Percentiles rank a stretch among this genome's conserved stretches.
phyloP scores from a whole-genome alignment of 2,888 invertebrate species.

The Maniola hyperantus region DNA sequence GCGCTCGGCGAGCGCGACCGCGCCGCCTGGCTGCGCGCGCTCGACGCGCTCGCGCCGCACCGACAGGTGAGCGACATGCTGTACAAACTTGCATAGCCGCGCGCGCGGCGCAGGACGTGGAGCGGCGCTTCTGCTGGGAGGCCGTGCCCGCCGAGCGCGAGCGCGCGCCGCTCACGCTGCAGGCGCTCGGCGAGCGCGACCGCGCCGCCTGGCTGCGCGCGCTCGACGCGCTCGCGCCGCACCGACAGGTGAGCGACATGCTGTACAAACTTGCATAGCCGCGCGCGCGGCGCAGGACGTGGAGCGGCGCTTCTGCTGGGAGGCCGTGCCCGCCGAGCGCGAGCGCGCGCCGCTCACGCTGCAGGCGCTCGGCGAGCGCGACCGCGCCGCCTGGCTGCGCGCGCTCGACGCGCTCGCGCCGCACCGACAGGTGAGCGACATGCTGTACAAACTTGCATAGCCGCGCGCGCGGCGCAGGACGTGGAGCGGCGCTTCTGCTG shows the following conservation, averaged over 20 bases:
- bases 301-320: slow-evolving; percentile 77
- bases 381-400: slow-evolving; percentile 94
- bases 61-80: too few relatives aligned
- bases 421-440: too few relatives aligned
- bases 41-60: slow-evolving; percentile 83
- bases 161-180: slow-evolving; percentile 90
- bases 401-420: slow-evolving; percentile 83
- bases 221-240: slow-evolving; percentile 83
- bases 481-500: slow-evolving; percentile 74
- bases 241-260: too few relatives aligned
- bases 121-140: slow-evolving; percentile 77
- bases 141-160: slow-evolving; percentile 72
- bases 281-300: slow-evolving; percentile 55
- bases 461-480: slow-evolving; percentile 66
- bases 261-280: too few relatives aligned
- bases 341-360: slow-evolving; percentile 89
- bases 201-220: slow-evolving; percentile 92
- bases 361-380: slow-evolving; percentile 96
- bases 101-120: slow-evolving; percentile 55
- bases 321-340: slow-evolving; percentile 67
- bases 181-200: slow-evolving; percentile 95
- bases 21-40: slow-evolving; percentile 91
- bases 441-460: too few relatives aligned
- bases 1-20: slow-evolving; percentile 95
- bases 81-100: slow-evolving; percentile 83